phyloP scores from a whole-genome alignment of 2,888 invertebrate genomes.

The Adineta ricciae region DNA sequence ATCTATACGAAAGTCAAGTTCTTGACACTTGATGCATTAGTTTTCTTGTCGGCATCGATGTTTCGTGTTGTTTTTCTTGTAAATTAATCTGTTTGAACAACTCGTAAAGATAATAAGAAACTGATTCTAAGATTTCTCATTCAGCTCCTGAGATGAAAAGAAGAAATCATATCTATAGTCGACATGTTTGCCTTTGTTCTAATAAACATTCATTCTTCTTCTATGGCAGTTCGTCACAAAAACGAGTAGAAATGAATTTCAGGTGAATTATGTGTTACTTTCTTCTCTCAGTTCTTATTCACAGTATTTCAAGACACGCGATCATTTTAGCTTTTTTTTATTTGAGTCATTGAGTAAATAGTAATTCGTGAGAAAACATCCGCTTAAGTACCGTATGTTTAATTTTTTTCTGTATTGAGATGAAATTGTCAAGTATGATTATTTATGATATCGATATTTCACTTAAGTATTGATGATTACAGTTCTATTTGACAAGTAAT shows the following conservation, averaged over 20 bases:
- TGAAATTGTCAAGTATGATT: too few species aligned
- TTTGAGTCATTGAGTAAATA: too few species aligned
- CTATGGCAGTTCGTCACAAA: not conserved
- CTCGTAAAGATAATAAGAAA: not conserved
- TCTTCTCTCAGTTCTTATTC: not conserved
- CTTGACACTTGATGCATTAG: too few species aligned
- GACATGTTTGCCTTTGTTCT: not conserved
- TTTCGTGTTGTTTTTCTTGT: not conserved
- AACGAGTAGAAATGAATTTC: not conserved
- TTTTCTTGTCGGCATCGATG: not conserved
- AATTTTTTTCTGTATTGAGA: too few species aligned
- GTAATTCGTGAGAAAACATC: too few species aligned
- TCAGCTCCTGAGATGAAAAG: not conserved
- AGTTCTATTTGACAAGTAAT: too few species aligned
- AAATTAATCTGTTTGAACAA: not conserved
- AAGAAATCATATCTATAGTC: not conserved
- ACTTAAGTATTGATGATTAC: too few species aligned
- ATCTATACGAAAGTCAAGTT: not conserved
- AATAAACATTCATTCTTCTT: not conserved
- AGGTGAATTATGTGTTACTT: not conserved
- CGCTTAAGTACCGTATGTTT: too few species aligned
- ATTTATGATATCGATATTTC: too few species aligned
- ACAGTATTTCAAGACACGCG: not conserved
- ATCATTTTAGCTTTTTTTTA: too few species aligned
- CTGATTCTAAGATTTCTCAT: not conserved